A percentile compares a stretch with the other conserved stretches of the same genome.
These are phyloP conservation scores for Rhipidura dahli DNA, from an alignment of 2,113 vertebrate genomes.

Conservation along the genomic window DNA sequence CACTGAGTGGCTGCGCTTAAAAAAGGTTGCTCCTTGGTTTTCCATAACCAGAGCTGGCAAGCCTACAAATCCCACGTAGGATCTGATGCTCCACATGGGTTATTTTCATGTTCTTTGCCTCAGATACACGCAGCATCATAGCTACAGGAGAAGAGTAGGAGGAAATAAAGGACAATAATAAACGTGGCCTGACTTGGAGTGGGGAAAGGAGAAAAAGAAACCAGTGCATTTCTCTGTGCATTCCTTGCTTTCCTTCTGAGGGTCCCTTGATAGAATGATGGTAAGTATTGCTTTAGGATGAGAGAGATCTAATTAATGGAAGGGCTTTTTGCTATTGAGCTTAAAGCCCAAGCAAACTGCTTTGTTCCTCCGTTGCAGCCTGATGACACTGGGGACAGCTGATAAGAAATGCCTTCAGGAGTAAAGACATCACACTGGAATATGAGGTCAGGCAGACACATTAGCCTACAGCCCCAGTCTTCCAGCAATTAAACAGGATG, in stretches of 20 bases:
- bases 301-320: neutral
- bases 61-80: neutral
- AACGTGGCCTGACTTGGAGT: neutral
- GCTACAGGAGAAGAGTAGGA: neutral
- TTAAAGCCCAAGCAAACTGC: neutral
- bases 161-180: neutral
- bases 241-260: neutral
- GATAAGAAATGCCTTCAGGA: neutral
- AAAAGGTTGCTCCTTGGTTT: neutral
- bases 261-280: neutral
- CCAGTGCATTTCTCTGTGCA: neutral
- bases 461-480: neutral
- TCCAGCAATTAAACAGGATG: neutral
- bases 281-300: neutral
- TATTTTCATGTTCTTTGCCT: neutral
- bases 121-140: neutral
- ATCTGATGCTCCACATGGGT: neutral
- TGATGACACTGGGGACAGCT: neutral
- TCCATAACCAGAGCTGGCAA: neutral
- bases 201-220: neutral
- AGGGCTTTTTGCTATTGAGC: neutral
- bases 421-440: neutral
- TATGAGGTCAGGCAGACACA: neutral
- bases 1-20: neutral
- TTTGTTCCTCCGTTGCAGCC: neutral